These are phyloP conservation scores for Chaenocephalus aceratus DNA, from an alignment of 2,113 vertebrate genomes.

Conservation along the genomic window DNA sequence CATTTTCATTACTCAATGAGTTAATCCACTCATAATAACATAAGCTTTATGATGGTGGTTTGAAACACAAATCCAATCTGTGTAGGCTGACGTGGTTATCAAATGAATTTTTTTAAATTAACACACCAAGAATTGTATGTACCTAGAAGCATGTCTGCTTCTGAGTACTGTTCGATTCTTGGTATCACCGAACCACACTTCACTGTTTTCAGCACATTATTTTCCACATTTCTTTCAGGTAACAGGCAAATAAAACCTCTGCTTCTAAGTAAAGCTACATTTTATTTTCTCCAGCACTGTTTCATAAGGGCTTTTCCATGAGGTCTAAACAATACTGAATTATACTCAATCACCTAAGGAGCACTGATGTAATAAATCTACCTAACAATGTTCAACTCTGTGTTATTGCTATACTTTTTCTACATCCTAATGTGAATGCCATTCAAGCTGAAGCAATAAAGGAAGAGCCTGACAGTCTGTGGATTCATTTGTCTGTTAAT, in stretches of 20 bases:
- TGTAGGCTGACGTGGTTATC: slow-evolving; percentile 6
- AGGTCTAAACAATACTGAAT: slow-evolving; percentile 33
- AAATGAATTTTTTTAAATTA: not conserved
- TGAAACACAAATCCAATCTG: slow-evolving; percentile 1
- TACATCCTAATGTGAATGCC: slow-evolving; percentile 7
- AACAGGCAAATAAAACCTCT: slow-evolving; percentile 40
- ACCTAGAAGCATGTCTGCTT: slow-evolving; percentile 34
- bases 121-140: slow-evolving; percentile 23
- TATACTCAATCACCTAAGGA: slow-evolving; percentile 25
- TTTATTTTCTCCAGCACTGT: slow-evolving; percentile 10
- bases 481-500: slow-evolving; percentile 42
- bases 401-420: slow-evolving; percentile 25
- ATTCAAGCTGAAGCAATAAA: slow-evolving; percentile 26
- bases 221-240: slow-evolving; percentile 15
- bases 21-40: slow-evolving; percentile 2
- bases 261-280: slow-evolving; percentile 39
- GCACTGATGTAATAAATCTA: slow-evolving; percentile 5
- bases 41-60: slow-evolving; percentile 1
- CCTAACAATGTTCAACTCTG: slow-evolving; percentile 5
- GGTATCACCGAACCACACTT: slow-evolving; percentile 23
- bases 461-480: slow-evolving; percentile 32
- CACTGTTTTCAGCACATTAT: slow-evolving; percentile 18
- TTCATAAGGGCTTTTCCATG: slow-evolving; percentile 28
- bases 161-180: slow-evolving; percentile 44
- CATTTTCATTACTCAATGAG: not conserved